These are phyloP conservation scores for Macaria liturata DNA, from an alignment of 2,888 invertebrate genomes.

Conservation along the genomic window DNA sequence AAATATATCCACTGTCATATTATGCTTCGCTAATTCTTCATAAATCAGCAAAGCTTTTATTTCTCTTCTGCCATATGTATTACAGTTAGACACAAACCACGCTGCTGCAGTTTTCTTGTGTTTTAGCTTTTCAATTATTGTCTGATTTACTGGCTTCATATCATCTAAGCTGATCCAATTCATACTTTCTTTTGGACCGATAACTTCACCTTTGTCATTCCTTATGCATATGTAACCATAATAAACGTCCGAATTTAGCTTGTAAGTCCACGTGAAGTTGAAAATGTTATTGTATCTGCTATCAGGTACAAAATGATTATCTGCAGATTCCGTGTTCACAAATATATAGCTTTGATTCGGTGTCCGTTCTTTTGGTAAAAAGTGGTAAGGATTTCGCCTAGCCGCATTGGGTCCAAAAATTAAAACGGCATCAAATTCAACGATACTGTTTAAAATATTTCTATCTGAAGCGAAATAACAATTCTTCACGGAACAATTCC, in stretches of 20 bases:
- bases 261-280: constrained; percentile 70
- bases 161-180: constrained; percentile 43
- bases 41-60: constrained; percentile 34
- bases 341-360: constrained; percentile 56
- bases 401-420: constrained; percentile 53
- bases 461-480: constrained; percentile 56
- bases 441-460: constrained; percentile 40
- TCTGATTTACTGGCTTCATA: constrained; percentile 46
- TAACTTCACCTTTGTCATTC: constrained; percentile 38
- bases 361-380: constrained; percentile 45
- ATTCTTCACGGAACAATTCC: constrained; percentile 33
- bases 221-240: constrained; percentile 57
- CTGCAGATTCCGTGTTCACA: constrained; percentile 51
- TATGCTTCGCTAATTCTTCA: constrained; percentile 33
- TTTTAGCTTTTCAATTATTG: constrained; percentile 33
- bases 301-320: constrained; percentile 45
- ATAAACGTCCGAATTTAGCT: constrained; percentile 53
- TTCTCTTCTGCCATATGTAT: constrained; percentile 44
- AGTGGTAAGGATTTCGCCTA: neutral
- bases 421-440: constrained; percentile 53
- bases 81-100: constrained; percentile 64
- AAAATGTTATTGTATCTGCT: constrained; percentile 46
- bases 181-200: constrained; percentile 47
- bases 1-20: constrained; percentile 45
- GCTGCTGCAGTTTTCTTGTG: constrained; percentile 27